These are phyloP conservation scores for Gastrophysa polygoni DNA, from an alignment of 2,888 invertebrate species.

Conservation along the genomic window DNA sequence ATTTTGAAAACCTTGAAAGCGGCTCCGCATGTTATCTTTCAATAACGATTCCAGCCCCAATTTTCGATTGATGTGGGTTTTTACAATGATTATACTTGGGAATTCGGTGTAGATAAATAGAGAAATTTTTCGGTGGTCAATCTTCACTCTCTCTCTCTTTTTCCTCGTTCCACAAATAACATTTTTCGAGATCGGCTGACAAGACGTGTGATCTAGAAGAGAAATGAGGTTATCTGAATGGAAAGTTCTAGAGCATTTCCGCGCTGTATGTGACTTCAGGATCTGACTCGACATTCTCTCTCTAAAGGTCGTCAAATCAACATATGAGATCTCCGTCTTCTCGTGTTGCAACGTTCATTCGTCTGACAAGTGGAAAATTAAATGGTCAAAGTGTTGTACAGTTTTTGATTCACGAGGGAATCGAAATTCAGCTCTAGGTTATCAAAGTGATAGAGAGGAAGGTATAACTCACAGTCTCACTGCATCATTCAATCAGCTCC, in stretches of 20 bases:
- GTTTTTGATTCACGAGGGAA: background rate
- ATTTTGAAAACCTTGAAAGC: too few relatives aligned
- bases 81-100: too few relatives aligned
- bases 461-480: too few relatives aligned
- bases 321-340: slow-evolving; percentile 9
- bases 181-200: background rate
- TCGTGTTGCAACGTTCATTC: slow-evolving; percentile 5
- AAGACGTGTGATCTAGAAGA: background rate
- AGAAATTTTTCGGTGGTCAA: background rate
- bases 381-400: slow-evolving; percentile 7
- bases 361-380: slow-evolving; percentile 27
- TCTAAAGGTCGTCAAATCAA: slow-evolving; percentile 4
- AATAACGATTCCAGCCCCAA: too few relatives aligned
- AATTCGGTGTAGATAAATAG: too few relatives aligned
- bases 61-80: too few relatives aligned
- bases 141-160: background rate
- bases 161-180: too few relatives aligned
- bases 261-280: background rate
- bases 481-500: too few relatives aligned
- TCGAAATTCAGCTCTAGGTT: background rate
- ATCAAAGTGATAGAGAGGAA: too few relatives aligned
- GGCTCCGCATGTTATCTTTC: too few relatives aligned
- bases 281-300: background rate
- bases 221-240: background rate
- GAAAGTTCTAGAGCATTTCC: background rate